phyloP scores from a whole-genome alignment of 2,888 invertebrate genomes.

The Cotesia congregata region DNA sequence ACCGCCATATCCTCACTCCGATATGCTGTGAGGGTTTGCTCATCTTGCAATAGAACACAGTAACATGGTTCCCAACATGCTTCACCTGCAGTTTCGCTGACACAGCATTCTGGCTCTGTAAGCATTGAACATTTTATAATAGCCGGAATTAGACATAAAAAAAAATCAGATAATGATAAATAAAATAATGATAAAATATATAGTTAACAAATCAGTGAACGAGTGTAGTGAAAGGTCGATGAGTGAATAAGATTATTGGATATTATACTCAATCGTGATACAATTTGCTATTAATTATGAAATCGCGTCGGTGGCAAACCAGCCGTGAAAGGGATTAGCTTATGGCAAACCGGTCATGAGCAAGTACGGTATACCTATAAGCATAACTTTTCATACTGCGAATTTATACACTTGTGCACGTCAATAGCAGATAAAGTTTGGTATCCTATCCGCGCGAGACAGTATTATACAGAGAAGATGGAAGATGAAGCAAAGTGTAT shows the following conservation, averaged over 20 bases:
- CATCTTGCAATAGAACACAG: conserved; percentile 83
- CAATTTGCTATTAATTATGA: conserved; percentile 41
- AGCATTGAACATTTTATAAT: conserved; percentile 40
- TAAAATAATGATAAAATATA: conserved; percentile 2
- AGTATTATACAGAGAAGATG: neutral
- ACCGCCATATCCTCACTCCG: conserved; percentile 85
- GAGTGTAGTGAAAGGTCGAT: conserved; percentile 38
- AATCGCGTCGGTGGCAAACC: conserved; percentile 38
- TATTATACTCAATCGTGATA: conserved; percentile 34
- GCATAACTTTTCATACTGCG: conserved; percentile 2
- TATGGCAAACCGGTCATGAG: conserved; percentile 30
- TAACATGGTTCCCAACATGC: conserved; percentile 85
- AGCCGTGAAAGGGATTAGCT: conserved; percentile 38
- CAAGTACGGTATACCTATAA: conserved; percentile 15
- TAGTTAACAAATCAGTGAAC: conserved; percentile 20
- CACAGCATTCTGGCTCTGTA: conserved; percentile 71
- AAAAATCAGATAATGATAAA: conserved; percentile 18
- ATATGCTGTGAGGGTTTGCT: conserved; percentile 82
- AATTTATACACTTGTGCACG: conserved; percentile 21
- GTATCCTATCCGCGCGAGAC: neutral
- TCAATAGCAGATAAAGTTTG: conserved; percentile 29
- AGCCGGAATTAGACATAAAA: conserved; percentile 23
- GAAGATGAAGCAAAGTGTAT: neutral
- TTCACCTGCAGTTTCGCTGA: conserved; percentile 73
- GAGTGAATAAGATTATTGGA: conserved; percentile 24